These are phyloP conservation scores for Syngnathus floridae DNA, from an alignment of 2,113 vertebrate species.

Conservation along the genomic window DNA sequence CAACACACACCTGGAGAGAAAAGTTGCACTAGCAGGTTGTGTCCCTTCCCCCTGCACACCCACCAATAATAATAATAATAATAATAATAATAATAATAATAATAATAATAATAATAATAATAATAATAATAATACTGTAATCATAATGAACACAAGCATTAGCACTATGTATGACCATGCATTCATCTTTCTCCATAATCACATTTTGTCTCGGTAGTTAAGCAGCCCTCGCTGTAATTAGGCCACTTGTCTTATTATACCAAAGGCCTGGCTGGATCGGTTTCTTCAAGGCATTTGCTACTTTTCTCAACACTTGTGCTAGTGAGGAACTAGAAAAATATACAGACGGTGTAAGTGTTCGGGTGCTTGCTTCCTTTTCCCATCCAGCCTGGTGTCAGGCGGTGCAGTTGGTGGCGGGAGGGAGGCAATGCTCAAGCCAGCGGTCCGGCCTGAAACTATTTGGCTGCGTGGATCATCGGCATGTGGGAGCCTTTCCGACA, in stretches of 20 bases:
- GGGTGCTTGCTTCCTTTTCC: not conserved
- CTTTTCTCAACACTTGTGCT: slow-evolving; percentile 50
- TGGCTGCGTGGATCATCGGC: slow-evolving; percentile 33
- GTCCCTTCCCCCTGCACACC: too few relatives aligned
- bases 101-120: too few relatives aligned
- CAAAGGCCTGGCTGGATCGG: slow-evolving; percentile 36
- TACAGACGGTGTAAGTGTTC: not conserved
- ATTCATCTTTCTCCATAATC: slow-evolving; percentile 34
- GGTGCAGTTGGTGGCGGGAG: not conserved
- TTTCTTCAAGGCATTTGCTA: slow-evolving; percentile 27
- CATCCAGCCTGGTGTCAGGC: not conserved
- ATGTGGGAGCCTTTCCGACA: slow-evolving; percentile 36
- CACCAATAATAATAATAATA: not conserved
- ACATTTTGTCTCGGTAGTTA: slow-evolving; percentile 36
- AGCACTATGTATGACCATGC: not conserved
- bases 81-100: too few relatives aligned
- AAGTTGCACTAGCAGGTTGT: not conserved
- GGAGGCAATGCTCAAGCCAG: slow-evolving; percentile 32
- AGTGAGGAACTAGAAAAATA: slow-evolving; percentile 40
- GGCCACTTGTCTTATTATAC: slow-evolving; percentile 44
- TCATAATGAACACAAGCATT: slow-evolving; percentile 23
- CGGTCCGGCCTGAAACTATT: slow-evolving; percentile 38
- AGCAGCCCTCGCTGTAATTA: slow-evolving; percentile 44
- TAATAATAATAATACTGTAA: not conserved
- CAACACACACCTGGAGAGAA: not conserved